Evolutionary conservation across 1,140 invertebrate species (phyloP), one percentile per base, ranked within the genome.

Genomic region (Polypedilum pembai): DNA sequence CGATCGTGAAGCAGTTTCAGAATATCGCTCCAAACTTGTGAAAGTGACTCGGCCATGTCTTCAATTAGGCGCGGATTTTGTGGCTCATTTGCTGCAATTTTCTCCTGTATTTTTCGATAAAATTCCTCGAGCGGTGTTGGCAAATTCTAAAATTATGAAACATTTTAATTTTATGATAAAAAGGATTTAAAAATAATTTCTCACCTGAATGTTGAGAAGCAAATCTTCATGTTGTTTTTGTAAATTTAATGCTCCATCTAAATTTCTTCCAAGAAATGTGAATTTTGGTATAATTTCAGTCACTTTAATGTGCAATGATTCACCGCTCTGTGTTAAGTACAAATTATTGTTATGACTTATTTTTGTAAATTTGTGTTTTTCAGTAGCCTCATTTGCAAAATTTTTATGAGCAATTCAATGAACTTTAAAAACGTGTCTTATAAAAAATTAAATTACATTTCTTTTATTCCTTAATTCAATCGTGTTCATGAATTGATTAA

Each of bases 91-190:
- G 89, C 88, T 76, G 94, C 91, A 76, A 94, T 83, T 78, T 91
- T 88, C 82, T 96, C 94, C 0, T 69, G 65, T 20, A 94, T 94
- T 82, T 93, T 89, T 56, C 90, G 86, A 72, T 96, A 86, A 74
- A 96, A 86, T 83, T 96, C 93, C 78, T 94, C 92, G 76, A 96
- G 93, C 73, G 95, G 94, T 80, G 91, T 92, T 81, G 96, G 93
- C 84, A 96, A 94, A 78, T 87, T 90, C 92, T 96, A 80, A 45
- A 85, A 84, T 17, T 1, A 8, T 7, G 33, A 24, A 73, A n/a
- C n/a, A 73, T 18, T 10, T 33, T 72, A 21, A 12, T 20, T 18
- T 72, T 72, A 24, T 72, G 24, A 33, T 33, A 33, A 33, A 33
- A 33, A 40, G 15, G 20, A 72, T 17, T 72, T 40, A 24, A 20